These are phyloP conservation scores for Leptinotarsa tumamoca DNA, from an alignment of 2,888 invertebrate species.

Conservation along the genomic window DNA sequence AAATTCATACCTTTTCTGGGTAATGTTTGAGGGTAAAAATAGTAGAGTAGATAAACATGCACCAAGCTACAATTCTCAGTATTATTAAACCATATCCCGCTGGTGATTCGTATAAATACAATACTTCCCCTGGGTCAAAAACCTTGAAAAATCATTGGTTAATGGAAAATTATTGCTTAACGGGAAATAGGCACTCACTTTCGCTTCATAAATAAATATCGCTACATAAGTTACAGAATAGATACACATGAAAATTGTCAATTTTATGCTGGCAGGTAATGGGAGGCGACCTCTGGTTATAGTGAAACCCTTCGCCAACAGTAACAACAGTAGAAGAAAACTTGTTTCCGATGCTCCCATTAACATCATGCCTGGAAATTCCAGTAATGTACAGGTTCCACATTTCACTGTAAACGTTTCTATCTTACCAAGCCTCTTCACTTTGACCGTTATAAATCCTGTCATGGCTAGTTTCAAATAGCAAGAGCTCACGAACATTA, in stretches of 20 bases:
- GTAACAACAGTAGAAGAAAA: constrained; percentile 81
- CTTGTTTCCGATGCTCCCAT: constrained; percentile 80
- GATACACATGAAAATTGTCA: constrained; percentile 83
- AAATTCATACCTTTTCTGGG: constrained; percentile 76
- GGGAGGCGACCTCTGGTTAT: constrained; percentile 87
- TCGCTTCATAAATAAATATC: constrained; percentile 84
- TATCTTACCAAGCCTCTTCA: constrained; percentile 67
- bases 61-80: constrained; percentile 83
- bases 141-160: constrained; percentile 68
- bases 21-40: constrained; percentile 85
- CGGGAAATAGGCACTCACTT: constrained; percentile 67
- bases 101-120: constrained; percentile 91
- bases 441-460: constrained; percentile 73
- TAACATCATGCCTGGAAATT: constrained; percentile 75
- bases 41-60: constrained; percentile 78
- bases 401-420: no score
- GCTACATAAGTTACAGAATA: constrained; percentile 80
- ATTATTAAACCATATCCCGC: constrained; percentile 87
- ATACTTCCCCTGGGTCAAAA: constrained; percentile 91
- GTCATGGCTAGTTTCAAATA: constrained; percentile 83
- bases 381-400: neutral
- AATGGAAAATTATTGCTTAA: no score
- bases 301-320: constrained; percentile 91
- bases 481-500: constrained; percentile 77
- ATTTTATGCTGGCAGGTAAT: constrained; percentile 77